These are phyloP conservation scores for Aplocera efformata DNA, from an alignment of 2,888 invertebrate genomes.

Conservation along the genomic window DNA sequence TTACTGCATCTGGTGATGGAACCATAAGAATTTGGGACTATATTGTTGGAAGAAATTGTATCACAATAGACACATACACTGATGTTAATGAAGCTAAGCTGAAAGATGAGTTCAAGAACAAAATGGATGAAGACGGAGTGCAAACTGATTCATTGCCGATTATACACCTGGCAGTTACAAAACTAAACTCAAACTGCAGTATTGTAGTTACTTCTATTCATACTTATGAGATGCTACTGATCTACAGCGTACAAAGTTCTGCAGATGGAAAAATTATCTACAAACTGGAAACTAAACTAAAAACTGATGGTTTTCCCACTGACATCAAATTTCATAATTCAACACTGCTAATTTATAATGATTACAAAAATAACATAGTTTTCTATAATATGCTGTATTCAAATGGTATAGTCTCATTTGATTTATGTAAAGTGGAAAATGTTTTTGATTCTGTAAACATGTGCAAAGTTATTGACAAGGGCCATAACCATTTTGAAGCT, in stretches of 20 bases:
- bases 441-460: slow-evolving; percentile 42
- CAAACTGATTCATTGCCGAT: slow-evolving; percentile 79
- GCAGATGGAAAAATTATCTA: slow-evolving; percentile 44
- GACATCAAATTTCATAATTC: slow-evolving; percentile 52
- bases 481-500: slow-evolving; percentile 42
- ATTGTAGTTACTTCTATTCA: slow-evolving; percentile 76
- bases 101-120: slow-evolving; percentile 65
- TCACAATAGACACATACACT: slow-evolving; percentile 64
- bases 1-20: slow-evolving; percentile 90
- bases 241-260: slow-evolving; percentile 57
- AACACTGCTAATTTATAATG: slow-evolving; percentile 63
- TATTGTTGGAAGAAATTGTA: slow-evolving; percentile 76
- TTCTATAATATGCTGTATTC: slow-evolving; percentile 47
- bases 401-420: slow-evolving; percentile 39
- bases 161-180: slow-evolving; percentile 58
- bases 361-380: slow-evolving; percentile 45
- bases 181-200: slow-evolving; percentile 53
- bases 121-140: slow-evolving; percentile 78
- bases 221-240: slow-evolving; percentile 66
- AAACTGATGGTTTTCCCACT: slow-evolving; percentile 62
- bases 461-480: slow-evolving; percentile 14
- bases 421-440: slow-evolving; percentile 36
- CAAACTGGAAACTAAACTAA: slow-evolving; percentile 53
- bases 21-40: slow-evolving; percentile 88
- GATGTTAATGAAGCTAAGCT: slow-evolving; percentile 59